Evolutionary conservation across 1,140 invertebrate genomes (phyloP).

Genomic region (Plodia interpunctella): DNA sequence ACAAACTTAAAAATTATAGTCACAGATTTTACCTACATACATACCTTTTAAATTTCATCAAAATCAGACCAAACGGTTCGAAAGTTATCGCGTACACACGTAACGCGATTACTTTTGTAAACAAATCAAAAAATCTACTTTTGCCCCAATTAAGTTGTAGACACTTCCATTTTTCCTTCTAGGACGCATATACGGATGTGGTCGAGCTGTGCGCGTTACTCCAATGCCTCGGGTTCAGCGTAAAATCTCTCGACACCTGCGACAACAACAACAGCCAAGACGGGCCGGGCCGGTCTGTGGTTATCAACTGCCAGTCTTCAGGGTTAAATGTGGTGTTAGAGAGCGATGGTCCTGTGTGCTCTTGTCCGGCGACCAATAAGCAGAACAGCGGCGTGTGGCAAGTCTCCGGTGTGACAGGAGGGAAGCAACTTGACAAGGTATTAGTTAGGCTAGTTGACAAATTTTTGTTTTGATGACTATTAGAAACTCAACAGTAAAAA

Average conservation of each 20-base stretch:
- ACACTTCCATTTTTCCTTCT: conserved; percentile 10
- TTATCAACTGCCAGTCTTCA: conserved; percentile 62
- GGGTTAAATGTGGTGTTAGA: conserved; percentile 62
- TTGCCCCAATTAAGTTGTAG: no score
- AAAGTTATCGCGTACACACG: no score
- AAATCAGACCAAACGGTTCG: no score
- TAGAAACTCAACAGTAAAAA: no score
- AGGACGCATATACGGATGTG: conserved; percentile 60
- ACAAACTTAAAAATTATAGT: no score
- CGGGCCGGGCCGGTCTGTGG: conserved; percentile 38
- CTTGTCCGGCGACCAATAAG: conserved; percentile 47
- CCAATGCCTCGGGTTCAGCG: conserved; percentile 58
- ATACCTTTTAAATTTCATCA: no score
- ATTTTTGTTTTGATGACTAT: no score
- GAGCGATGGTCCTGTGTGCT: conserved; percentile 42
- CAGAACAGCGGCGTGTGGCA: conserved; percentile 68
- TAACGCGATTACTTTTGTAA: no score
- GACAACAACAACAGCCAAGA: conserved; percentile 48
- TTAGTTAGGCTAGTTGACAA: no score
- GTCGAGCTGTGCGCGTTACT: conserved; percentile 59
- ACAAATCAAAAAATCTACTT: no score
- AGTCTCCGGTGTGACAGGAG: conserved; percentile 59
- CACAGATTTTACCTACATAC: no score
- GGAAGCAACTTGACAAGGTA: conserved; percentile 63
- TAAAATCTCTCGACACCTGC: conserved; percentile 46